Percentiles rank a stretch among this genome's conserved stretches.
phyloP scores from a whole-genome alignment of 2,113 vertebrate species.

The Periophthalmodon schlosseri region DNA sequence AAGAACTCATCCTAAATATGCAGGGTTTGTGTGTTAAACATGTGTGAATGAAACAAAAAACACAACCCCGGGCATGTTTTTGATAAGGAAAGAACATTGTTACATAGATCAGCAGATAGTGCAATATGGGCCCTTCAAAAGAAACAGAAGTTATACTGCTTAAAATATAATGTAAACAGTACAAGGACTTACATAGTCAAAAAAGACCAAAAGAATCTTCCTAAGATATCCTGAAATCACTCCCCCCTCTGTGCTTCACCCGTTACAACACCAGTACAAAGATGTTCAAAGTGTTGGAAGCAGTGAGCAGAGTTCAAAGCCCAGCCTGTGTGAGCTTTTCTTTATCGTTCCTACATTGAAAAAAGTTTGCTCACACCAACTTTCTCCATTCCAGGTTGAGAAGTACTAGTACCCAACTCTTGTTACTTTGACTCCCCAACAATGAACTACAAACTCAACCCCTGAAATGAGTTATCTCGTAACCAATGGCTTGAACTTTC shows the following conservation, averaged over 20 bases:
- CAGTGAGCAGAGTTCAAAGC: neutral
- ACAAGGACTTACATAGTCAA: neutral
- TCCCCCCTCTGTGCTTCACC: neutral
- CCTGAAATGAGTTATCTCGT: neutral
- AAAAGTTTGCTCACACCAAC: neutral
- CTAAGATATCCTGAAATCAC: neutral
- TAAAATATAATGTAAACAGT: neutral
- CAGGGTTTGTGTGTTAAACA: no score
- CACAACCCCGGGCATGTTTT: no score
- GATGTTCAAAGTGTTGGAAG: constrained; percentile 2
- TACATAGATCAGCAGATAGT: no score
- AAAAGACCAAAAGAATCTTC: neutral
- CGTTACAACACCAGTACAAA: neutral
- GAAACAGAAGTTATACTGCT: no score
- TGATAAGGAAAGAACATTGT: no score
- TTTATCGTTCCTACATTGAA: neutral
- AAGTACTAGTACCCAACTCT: neutral
- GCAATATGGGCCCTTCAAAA: no score
- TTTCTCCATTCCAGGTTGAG: neutral
- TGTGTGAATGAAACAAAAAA: no score
- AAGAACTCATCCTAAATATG: no score
- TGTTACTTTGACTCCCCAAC: neutral
- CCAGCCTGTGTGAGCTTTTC: neutral
- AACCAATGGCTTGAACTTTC: neutral
- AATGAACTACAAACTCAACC: neutral